Conservation (phyloP, 2,797 vertebrate species). For the Borostomias antarcticus region DNA sequence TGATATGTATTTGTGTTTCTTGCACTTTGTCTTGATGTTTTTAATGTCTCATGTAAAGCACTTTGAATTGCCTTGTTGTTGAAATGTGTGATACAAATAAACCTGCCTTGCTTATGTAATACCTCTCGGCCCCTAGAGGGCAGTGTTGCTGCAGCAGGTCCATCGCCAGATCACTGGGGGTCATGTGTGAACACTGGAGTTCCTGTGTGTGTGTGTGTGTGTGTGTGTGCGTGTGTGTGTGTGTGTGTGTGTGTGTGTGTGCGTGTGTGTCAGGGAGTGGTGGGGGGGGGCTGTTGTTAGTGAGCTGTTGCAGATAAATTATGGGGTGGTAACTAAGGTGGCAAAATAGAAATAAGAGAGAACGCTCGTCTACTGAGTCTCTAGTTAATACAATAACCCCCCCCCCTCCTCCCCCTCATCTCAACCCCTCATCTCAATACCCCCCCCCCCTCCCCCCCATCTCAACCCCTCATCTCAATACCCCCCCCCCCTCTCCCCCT, state of each 20-base stretch:
- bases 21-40: no score
- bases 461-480: no score
- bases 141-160: conserved; percentile 31
- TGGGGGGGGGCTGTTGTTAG: conserved; percentile 36
- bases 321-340: not conserved
- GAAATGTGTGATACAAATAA: no score
- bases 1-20: conserved; percentile 18
- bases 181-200: conserved; percentile 22
- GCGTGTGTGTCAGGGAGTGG: conserved; percentile 51
- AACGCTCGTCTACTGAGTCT: not conserved
- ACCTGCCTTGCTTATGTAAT: conserved; percentile 29
- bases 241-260: conserved; percentile 3
- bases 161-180: not conserved
- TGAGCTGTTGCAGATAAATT: not conserved
- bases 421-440: no score
- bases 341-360: not conserved
- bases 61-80: no score
- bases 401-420: not conserved
- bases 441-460: no score
- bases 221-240: conserved; percentile 7
- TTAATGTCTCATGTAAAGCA: no score
- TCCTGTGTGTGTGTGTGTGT: conserved; percentile 21
- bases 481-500: no score
- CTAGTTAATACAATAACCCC: no score
- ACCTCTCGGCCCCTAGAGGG: conserved; percentile 44